These are phyloP conservation scores for Acanthochromis polyacanthus DNA, from an alignment of 2,113 vertebrate species.

Conservation along the genomic window DNA sequence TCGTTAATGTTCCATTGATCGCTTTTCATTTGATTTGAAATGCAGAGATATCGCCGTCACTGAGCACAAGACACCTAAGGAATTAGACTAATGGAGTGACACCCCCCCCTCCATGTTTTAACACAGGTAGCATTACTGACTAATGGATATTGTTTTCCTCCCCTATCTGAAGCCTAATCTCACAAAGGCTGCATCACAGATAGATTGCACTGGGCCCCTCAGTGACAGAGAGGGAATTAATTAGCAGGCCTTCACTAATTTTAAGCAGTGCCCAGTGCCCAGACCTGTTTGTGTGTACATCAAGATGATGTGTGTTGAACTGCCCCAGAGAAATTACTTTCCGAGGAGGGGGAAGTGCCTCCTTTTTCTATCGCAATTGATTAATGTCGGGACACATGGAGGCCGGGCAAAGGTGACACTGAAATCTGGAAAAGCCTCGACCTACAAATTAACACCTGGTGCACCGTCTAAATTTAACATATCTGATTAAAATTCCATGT, in stretches of 20 bases:
- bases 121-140: constrained; percentile 75
- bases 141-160: constrained; percentile 83
- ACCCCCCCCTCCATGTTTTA: constrained; percentile 38
- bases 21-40: constrained; percentile 79
- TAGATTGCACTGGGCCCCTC: constrained; percentile 71
- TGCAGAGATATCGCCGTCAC: constrained; percentile 62
- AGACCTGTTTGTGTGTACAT: constrained; percentile 71
- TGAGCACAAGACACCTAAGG: constrained; percentile 65
- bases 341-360: constrained; percentile 50
- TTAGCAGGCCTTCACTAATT: constrained; percentile 82
- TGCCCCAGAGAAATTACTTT: constrained; percentile 79
- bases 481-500: constrained; percentile 77
- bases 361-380: constrained; percentile 74
- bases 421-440: constrained; percentile 70
- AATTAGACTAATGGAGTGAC: constrained; percentile 79
- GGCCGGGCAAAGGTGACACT: constrained; percentile 73
- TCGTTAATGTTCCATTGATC: constrained; percentile 80
- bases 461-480: constrained; percentile 76
- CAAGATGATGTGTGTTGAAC: constrained; percentile 68
- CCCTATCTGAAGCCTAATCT: constrained; percentile 79
- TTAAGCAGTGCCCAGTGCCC: constrained; percentile 69
- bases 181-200: constrained; percentile 73
- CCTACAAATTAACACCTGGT: constrained; percentile 77
- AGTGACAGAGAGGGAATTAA: constrained; percentile 83
- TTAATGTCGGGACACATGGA: constrained; percentile 77